phyloP scores from a whole-genome alignment of 2,113 vertebrate genomes.

The Pterophyllum scalare region DNA sequence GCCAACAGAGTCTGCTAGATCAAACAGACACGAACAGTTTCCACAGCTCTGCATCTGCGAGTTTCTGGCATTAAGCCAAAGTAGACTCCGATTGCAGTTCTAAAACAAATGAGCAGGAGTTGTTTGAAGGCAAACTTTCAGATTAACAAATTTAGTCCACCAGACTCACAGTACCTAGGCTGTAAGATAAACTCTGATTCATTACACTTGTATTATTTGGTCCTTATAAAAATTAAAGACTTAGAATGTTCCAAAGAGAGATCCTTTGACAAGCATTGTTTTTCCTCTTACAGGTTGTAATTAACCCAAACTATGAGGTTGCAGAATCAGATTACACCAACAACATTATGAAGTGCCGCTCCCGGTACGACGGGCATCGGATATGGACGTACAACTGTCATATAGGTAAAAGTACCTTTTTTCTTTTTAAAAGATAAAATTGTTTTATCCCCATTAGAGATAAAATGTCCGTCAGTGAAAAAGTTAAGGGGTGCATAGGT shows the following conservation, averaged over 20 bases:
- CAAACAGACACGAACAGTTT: constrained; percentile 22
- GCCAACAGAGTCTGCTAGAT: constrained; percentile 11
- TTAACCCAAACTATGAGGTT: constrained; percentile 95
- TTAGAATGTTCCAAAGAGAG: neutral
- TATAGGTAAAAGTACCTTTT: constrained; percentile 83
- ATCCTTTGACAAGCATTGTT: neutral
- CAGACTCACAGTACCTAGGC: neutral
- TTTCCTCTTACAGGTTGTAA: constrained; percentile 82
- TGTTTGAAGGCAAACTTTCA: neutral
- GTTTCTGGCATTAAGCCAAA: neutral
- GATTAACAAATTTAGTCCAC: neutral
- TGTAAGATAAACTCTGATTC: neutral
- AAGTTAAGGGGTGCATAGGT: neutral
- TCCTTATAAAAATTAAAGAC: neutral
- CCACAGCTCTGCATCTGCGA: constrained; percentile 6
- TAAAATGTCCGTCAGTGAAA: neutral
- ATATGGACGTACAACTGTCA: constrained; percentile 97
- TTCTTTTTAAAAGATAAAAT: neutral
- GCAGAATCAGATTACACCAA: constrained; percentile 95
- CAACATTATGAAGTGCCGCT: constrained; percentile 93
- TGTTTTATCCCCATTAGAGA: neutral
- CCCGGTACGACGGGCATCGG: constrained; percentile 89
- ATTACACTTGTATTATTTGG: neutral
- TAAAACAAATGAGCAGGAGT: neutral
- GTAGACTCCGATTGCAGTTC: neutral